Conservation (phyloP, 1,140 invertebrate genomes). For the Diorhabda carinulata region DNA sequence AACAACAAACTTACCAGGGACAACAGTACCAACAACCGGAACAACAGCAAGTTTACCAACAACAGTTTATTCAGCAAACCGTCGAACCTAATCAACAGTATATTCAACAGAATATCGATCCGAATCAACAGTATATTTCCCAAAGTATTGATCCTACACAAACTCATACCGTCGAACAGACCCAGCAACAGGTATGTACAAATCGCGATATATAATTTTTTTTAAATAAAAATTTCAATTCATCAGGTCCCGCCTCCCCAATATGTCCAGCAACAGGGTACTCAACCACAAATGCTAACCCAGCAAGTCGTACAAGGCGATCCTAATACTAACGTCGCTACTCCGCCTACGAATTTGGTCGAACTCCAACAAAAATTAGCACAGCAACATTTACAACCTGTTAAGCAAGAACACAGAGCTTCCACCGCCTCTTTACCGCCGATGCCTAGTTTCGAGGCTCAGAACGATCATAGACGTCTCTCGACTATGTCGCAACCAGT, state of each 20-base stretch:
- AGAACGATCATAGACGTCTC: constrained; percentile 34
- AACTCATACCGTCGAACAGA: constrained; percentile 43
- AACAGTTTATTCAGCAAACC: constrained; percentile 21
- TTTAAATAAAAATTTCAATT: not conserved
- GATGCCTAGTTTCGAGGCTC: constrained; percentile 33
- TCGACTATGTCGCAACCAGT: constrained; percentile 41
- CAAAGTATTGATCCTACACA: constrained; percentile 45
- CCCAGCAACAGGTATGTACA: constrained; percentile 20
- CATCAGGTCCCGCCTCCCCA: constrained; percentile 16
- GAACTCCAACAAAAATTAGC: constrained; percentile 40
- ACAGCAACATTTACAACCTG: constrained; percentile 26
- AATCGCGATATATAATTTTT: not conserved
- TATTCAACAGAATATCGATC: constrained; percentile 30
- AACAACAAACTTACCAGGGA: constrained; percentile 7
- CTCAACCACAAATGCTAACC: constrained; percentile 18
- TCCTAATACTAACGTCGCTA: constrained; percentile 26
- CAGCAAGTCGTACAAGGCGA: constrained; percentile 27
- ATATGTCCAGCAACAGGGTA: constrained; percentile 26
- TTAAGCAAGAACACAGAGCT: constrained; percentile 33
- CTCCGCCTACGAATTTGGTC: constrained; percentile 35
- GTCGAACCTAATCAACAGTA: constrained; percentile 26
- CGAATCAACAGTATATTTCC: constrained; percentile 34
- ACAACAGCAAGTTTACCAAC: constrained; percentile 22
- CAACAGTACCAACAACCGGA: constrained; percentile 22
- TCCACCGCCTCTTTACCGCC: constrained; percentile 43